Evolutionary conservation across 2,113 vertebrate genomes (phyloP), one percentile per base, ranked within the genome.

Genomic region (Salvelinus alpinus): DNA sequence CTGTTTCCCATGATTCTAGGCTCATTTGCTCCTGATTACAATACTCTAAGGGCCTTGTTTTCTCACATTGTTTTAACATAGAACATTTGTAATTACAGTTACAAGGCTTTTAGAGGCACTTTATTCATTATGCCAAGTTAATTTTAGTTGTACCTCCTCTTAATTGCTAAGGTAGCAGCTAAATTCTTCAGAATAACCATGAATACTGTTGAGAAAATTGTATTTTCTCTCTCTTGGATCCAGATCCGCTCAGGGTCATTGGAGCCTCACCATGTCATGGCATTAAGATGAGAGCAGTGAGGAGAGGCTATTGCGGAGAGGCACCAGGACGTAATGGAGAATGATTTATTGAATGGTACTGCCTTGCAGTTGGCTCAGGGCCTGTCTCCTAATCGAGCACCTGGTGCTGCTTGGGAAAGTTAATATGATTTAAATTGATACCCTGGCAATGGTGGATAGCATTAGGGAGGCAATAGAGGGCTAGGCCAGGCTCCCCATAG

Each of bases 361-460:
- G 73, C 38, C 67, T 75, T 78, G 64, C 85, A 76, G 59, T 78
- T 87, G 85, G 85, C 85, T 78, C 78, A 60, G 65, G 75, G 83
- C 83, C 83, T 67, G 76, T 64, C 70, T 85, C 75, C 85, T 85
- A 88, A 88, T 85, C 78, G 78, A 82, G 83, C 87, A 88, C 85
- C 87, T 88, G 87, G 83, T 85, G 85, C 75, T 84, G 80, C 82
- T 78, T 81, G 75, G 83, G 76, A 80, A 85, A 82, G 76, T 80
- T 88, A 88, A 88, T 88, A 84, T 88, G 83, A 87, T 88, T 83
- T 82, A 85, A 88, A 88, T 82, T 85, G 85, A 88, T 87, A 85
- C 75, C 38, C 74, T 78, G 85, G 82, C 80, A 82, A 60, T 69
- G 78, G 59, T 64, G 68, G 74, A 57, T 74, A 69, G 47, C 65